Evolutionary conservation across 2,113 vertebrate genomes (phyloP).

Genomic region (Indicator indicator): DNA sequence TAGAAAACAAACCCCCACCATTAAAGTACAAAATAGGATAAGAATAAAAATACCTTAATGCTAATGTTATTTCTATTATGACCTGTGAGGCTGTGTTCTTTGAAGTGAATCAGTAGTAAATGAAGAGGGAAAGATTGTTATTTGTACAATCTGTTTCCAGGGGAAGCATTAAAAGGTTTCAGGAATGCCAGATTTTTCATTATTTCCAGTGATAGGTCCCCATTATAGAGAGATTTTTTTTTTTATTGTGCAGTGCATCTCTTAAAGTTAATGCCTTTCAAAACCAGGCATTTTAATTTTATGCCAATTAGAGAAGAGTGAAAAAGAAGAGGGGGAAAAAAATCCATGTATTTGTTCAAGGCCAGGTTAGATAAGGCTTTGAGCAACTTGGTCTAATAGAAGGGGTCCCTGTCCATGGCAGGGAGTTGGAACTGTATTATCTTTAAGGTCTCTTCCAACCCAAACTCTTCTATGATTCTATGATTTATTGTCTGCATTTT

Average conservation of each 20-base stretch:
- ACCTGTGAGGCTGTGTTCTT: fast-evolving
- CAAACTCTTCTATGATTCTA: too few species aligned
- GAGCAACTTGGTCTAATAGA: too few species aligned
- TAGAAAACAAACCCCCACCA: not conserved
- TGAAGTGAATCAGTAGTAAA: not conserved
- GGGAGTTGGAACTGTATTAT: too few species aligned
- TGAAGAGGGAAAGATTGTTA: not conserved
- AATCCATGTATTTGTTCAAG: not conserved
- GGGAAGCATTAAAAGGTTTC: not conserved
- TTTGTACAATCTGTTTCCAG: not conserved
- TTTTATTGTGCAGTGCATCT: not conserved
- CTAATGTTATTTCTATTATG: not conserved
- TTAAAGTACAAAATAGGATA: not conserved
- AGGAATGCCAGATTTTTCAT: not conserved
- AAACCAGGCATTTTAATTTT: not conserved
- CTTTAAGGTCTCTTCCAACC: too few species aligned
- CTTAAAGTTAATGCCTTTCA: not conserved
- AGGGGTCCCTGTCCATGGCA: too few species aligned
- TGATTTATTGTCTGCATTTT: not conserved
- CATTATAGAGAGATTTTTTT: not conserved
- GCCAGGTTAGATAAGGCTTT: not conserved
- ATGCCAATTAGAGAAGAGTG: not conserved
- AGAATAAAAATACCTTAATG: not conserved
- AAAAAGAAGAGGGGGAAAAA: not conserved
- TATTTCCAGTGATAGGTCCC: not conserved